Conservation (phyloP, 2,113 vertebrate genomes). For the Silurus meridionalis region DNA sequence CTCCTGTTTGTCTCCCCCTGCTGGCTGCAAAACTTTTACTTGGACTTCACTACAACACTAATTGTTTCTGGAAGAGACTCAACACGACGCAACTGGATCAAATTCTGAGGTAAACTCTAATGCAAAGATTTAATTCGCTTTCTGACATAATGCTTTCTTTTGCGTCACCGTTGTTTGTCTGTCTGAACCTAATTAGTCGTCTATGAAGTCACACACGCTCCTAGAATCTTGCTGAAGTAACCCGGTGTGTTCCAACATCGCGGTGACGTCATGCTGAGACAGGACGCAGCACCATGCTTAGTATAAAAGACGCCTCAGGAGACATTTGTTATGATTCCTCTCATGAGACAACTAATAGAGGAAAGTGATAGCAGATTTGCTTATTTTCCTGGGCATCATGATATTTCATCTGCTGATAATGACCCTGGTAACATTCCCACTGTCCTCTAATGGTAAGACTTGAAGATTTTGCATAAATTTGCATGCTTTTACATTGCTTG, state of each 20-base stretch:
- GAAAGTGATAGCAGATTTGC: neutral
- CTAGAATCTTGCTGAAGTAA: neutral
- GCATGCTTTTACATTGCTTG: neutral
- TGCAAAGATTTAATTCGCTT: neutral
- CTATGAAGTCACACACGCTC: conserved; percentile 32
- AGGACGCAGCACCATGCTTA: conserved; percentile 54
- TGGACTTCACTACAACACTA: neutral
- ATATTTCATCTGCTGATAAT: neutral
- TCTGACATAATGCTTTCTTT: neutral
- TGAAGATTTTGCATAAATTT: neutral
- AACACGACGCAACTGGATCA: neutral
- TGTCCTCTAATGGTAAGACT: conserved; percentile 40
- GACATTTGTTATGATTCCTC: conserved; percentile 39
- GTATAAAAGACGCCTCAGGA: conserved; percentile 68
- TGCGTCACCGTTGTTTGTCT: neutral
- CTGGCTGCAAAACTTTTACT: neutral
- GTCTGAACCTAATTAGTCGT: conserved; percentile 12
- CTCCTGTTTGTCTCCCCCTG: conserved; percentile 4
- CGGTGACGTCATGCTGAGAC: conserved; percentile 68
- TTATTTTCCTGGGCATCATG: conserved; percentile 18
- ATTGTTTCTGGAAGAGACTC: neutral
- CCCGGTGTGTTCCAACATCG: conserved; percentile 56
- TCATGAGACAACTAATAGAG: neutral
- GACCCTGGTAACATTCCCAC: conserved; percentile 24
- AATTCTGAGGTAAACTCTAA: neutral